phyloP scores from a whole-genome alignment of 2,888 invertebrate species.

The Phorcus lineatus region DNA sequence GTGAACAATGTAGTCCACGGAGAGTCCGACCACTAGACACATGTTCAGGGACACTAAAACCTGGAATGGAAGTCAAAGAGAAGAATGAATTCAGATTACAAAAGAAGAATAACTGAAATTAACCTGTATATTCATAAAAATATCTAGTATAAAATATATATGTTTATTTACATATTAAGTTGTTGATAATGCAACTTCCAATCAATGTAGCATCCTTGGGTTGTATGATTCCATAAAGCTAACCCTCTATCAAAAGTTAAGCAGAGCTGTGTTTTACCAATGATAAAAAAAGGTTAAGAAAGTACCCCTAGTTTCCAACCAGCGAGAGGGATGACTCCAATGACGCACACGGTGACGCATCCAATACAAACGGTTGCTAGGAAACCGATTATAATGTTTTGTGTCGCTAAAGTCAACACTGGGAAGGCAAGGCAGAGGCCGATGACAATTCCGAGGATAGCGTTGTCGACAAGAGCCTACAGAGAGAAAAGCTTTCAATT shows the following conservation, averaged over 20 bases:
- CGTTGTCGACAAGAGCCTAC: constrained; percentile 62
- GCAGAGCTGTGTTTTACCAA: background rate
- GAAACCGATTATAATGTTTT: constrained; percentile 65
- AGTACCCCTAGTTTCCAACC: constrained; percentile 73
- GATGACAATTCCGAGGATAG: constrained; percentile 61
- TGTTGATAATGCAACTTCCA: no score
- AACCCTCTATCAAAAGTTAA: background rate
- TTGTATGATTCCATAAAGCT: background rate
- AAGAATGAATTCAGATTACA: no score
- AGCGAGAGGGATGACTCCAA: constrained; percentile 67
- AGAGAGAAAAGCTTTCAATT: constrained; percentile 3
- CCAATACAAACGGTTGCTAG: constrained; percentile 66
- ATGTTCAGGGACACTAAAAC: constrained; percentile 57
- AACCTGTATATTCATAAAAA: no score
- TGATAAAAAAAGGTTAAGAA: background rate
- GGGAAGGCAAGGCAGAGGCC: constrained; percentile 66
- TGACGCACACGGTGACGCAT: constrained; percentile 64
- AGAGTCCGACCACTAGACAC: constrained; percentile 59
- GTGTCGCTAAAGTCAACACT: constrained; percentile 66
- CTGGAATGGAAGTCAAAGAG: constrained; percentile 33
- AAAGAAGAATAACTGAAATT: no score
- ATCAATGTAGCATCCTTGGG: no score
- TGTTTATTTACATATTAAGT: no score
- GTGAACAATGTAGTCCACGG: constrained; percentile 65
- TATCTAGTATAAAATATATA: no score